phyloP scores from a whole-genome alignment of 2,797 vertebrate genomes.

The Gallirallus australis region DNA sequence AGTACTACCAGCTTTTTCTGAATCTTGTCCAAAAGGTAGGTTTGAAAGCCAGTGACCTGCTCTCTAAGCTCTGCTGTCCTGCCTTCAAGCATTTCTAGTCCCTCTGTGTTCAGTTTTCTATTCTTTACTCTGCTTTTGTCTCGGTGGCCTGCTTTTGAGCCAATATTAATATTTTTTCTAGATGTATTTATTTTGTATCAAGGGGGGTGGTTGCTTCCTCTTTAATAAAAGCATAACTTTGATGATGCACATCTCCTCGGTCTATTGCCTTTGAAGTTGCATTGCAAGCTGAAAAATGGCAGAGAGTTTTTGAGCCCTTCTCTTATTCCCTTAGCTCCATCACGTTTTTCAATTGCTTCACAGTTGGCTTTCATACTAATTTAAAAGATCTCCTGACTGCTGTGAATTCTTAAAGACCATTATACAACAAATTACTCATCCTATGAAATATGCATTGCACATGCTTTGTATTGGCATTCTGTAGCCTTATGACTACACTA shows the following conservation, averaged over 20 bases:
- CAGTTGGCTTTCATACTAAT: background rate
- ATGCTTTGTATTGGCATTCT: background rate
- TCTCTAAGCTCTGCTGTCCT: background rate
- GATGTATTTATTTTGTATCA: background rate
- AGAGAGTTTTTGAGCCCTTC: background rate
- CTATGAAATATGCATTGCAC: constrained; percentile 1
- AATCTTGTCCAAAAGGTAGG: background rate
- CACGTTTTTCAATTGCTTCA: background rate
- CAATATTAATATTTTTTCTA: background rate
- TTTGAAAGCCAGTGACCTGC: background rate
- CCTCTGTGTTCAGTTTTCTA: background rate
- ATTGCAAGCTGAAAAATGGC: background rate
- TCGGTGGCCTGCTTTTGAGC: background rate
- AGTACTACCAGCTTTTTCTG: background rate
- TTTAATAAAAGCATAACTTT: background rate
- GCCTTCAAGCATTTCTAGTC: background rate
- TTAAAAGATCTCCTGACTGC: background rate
- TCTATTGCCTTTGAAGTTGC: background rate
- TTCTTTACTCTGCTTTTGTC: background rate
- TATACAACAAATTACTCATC: constrained; percentile 43
- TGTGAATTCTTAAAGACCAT: background rate
- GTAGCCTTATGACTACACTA: constrained; percentile 2
- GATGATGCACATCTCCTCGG: background rate
- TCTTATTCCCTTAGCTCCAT: background rate
- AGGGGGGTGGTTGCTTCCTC: background rate